A percentile compares a stretch with the other conserved stretches of the same genome.
Conservation (phyloP, 2,797 vertebrate species). For the Coranthus polyacanthus region DNA sequence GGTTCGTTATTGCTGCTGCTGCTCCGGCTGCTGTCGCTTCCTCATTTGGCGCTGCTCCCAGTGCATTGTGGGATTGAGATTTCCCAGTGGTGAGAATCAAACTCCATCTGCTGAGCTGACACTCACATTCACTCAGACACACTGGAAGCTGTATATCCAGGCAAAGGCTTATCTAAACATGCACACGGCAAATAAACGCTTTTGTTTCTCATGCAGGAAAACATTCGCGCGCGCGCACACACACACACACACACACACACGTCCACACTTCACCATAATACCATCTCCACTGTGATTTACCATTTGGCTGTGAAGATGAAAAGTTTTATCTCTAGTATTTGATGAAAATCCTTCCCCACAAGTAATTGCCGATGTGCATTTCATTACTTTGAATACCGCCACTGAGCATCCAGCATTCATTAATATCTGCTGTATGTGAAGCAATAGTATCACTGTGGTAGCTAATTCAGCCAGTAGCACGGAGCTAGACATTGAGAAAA, state of each 20-base stretch:
- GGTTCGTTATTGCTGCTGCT: slow-evolving; percentile 63
- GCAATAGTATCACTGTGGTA: slow-evolving; percentile 72
- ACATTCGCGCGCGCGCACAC: slow-evolving; percentile 18
- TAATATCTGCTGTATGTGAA: slow-evolving; percentile 59
- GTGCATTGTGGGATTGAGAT: slow-evolving; percentile 82
- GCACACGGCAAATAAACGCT: slow-evolving; percentile 71
- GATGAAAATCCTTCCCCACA: slow-evolving; percentile 17
- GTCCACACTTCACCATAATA: slow-evolving; percentile 47
- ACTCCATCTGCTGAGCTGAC: slow-evolving; percentile 75
- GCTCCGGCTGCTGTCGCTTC: slow-evolving; percentile 50
- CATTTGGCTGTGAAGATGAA: slow-evolving; percentile 68
- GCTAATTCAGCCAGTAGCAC: slow-evolving; percentile 52
- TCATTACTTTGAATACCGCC: slow-evolving; percentile 54
- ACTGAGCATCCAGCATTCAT: slow-evolving; percentile 42
- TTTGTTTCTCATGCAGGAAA: slow-evolving; percentile 58
- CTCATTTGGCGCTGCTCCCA: slow-evolving; percentile 75
- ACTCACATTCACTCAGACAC: slow-evolving; percentile 52
- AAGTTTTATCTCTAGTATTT: slow-evolving; percentile 58
- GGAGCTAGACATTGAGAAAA: slow-evolving; percentile 37
- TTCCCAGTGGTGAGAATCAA: slow-evolving; percentile 78
- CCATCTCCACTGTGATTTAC: slow-evolving; percentile 79
- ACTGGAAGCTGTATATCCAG: slow-evolving; percentile 67
- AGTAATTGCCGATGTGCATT: slow-evolving; percentile 18
- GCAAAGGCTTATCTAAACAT: slow-evolving; percentile 74
- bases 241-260: slow-evolving; percentile 17